phyloP scores from a whole-genome alignment of 2,888 invertebrate species.

The Dicyrtomina minuta region DNA sequence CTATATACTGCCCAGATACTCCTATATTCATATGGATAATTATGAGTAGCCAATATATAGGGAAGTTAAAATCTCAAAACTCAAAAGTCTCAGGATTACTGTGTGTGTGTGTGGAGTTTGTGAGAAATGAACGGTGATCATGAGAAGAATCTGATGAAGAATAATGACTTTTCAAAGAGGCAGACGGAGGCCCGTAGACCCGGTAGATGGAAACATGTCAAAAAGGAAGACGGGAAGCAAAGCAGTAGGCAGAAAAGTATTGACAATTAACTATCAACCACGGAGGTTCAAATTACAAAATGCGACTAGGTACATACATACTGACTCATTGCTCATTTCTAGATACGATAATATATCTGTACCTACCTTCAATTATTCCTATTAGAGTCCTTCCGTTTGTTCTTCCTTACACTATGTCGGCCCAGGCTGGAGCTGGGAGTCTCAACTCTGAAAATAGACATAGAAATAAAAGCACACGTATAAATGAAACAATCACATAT shows the following conservation, averaged over 20 bases:
- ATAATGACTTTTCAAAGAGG: constrained; percentile 5
- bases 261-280: constrained; percentile 17
- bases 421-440: too few relatives aligned
- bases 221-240: background rate
- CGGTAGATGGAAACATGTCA: background rate
- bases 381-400: too few relatives aligned
- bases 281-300: background rate
- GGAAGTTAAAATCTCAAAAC: background rate
- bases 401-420: too few relatives aligned
- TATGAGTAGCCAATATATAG: constrained; percentile 8
- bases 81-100: too few relatives aligned
- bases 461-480: too few relatives aligned
- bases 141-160: constrained; percentile 13
- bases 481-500: too few relatives aligned
- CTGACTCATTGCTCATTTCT: too few relatives aligned
- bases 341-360: too few relatives aligned
- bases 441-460: too few relatives aligned
- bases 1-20: too few relatives aligned
- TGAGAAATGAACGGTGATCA: background rate
- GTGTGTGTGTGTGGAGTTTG: background rate
- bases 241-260: background rate
- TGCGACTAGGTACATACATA: too few relatives aligned
- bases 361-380: too few relatives aligned
- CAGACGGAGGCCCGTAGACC: background rate
- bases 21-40: constrained; percentile 2